Percentiles rank a stretch among this genome's conserved stretches.
Conservation (phyloP, 2,113 vertebrate species). For the Brachyhypopomus gauderio region DNA sequence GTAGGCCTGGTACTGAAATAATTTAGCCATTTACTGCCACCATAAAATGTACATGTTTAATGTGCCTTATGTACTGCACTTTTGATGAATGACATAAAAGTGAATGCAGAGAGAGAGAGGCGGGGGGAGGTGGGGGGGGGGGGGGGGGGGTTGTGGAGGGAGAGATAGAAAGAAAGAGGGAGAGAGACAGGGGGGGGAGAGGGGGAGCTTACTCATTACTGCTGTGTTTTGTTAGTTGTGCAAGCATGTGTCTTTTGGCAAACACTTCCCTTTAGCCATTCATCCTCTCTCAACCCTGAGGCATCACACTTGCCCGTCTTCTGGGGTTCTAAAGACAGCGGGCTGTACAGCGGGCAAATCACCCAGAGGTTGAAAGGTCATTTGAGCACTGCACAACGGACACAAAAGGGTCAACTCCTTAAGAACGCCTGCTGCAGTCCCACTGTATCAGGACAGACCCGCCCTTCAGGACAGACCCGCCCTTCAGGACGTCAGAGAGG, state of each 20-base stretch:
- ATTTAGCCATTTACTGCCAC: too few relatives aligned
- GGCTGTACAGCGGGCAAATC: background rate
- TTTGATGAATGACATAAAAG: too few relatives aligned
- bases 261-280: conserved; percentile 13
- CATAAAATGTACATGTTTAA: too few relatives aligned
- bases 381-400: background rate
- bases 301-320: background rate
- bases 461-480: too few relatives aligned
- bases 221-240: background rate
- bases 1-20: too few relatives aligned
- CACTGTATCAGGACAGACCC: too few relatives aligned
- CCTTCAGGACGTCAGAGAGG: too few relatives aligned
- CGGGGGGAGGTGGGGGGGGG: too few relatives aligned
- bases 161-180: background rate
- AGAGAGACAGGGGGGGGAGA: background rate
- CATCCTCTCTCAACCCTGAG: conserved; percentile 3
- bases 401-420: background rate
- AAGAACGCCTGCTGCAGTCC: too few relatives aligned
- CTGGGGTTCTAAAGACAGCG: conserved; percentile 39
- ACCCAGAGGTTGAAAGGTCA: background rate
- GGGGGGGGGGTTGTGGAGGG: background rate
- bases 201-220: background rate
- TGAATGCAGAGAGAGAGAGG: background rate
- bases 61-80: too few relatives aligned
- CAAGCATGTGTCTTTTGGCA: conserved; percentile 19